phyloP scores from a whole-genome alignment of 1,140 invertebrate species.

The Luehdorfia chinensis region DNA sequence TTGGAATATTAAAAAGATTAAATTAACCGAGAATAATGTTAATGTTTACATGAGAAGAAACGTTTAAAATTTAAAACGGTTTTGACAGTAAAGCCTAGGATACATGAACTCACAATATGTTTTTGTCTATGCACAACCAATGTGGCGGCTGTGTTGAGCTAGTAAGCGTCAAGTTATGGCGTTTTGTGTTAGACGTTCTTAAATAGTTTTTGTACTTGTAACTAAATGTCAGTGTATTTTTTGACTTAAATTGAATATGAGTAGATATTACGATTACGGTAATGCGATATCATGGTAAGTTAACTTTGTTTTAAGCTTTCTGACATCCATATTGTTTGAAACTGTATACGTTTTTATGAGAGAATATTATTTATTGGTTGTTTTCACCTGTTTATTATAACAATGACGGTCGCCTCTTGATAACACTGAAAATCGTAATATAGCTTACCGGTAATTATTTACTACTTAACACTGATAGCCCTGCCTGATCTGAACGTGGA shows the following conservation, averaged over 20 bases:
- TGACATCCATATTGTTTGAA: slow-evolving; percentile 66
- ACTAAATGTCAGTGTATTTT: slow-evolving; percentile 54
- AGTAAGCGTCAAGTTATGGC: slow-evolving; percentile 68
- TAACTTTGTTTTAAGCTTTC: slow-evolving; percentile 30
- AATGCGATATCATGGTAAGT: slow-evolving; percentile 77
- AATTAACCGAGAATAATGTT: background rate
- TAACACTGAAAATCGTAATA: no score
- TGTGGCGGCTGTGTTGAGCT: slow-evolving; percentile 53
- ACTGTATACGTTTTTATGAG: slow-evolving; percentile 58
- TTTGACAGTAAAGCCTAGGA: slow-evolving; percentile 15
- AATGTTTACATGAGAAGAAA: background rate
- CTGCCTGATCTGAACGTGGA: slow-evolving; percentile 11
- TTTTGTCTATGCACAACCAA: slow-evolving; percentile 69
- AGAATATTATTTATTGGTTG: slow-evolving; percentile 33
- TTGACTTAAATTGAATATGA: slow-evolving; percentile 68
- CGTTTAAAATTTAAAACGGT: background rate
- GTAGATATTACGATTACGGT: slow-evolving; percentile 77
- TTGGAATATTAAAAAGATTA: no score
- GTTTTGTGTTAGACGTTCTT: slow-evolving; percentile 59
- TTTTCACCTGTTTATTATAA: slow-evolving; percentile 13
- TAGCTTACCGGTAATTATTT: background rate
- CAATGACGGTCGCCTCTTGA: no score
- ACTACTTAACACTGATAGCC: background rate
- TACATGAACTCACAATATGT: slow-evolving; percentile 25
- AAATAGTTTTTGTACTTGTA: slow-evolving; percentile 53